Evolutionary conservation across 1,140 invertebrate species (phyloP).

Genomic region (Lordiphosa collinella): DNA sequence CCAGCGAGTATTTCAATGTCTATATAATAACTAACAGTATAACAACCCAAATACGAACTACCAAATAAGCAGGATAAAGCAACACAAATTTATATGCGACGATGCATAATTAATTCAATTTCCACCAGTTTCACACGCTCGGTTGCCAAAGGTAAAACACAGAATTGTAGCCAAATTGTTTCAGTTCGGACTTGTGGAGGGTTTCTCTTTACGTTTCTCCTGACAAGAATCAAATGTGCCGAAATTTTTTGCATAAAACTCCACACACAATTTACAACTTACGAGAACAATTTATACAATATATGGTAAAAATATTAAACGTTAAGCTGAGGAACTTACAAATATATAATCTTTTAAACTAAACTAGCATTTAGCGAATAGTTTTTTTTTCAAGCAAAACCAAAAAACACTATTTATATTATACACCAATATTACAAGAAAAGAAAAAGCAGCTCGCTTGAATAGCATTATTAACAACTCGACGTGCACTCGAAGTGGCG

Average conservation of each 20-base stretch:
- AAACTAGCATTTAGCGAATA: slow-evolving; percentile 14
- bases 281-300: slow-evolving; percentile 35
- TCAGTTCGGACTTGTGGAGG: not conserved
- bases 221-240: slow-evolving; percentile 37
- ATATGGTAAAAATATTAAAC: slow-evolving; percentile 9
- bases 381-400: slow-evolving; percentile 12
- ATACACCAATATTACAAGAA: too few relatives aligned
- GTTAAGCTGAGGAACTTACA: slow-evolving; percentile 11
- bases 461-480: too few relatives aligned
- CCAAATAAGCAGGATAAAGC: slow-evolving; percentile 17
- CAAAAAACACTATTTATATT: not conserved
- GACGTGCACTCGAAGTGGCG: slow-evolving; percentile 57
- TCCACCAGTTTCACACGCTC: slow-evolving; percentile 6
- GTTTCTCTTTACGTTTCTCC: not conserved
- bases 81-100: not conserved
- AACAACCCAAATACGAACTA: slow-evolving; percentile 16
- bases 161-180: slow-evolving; percentile 24
- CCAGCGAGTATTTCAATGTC: slow-evolving; percentile 46
- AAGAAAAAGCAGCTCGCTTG: too few relatives aligned
- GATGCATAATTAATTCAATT: slow-evolving; percentile 33
- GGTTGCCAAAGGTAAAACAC: not conserved
- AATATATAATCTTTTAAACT: slow-evolving; percentile 32
- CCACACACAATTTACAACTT: slow-evolving; percentile 30
- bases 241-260: slow-evolving; percentile 34
- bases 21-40: slow-evolving; percentile 16